Evolutionary conservation across 2,888 invertebrate species (phyloP).

Genomic region (Megamerina dolium): DNA sequence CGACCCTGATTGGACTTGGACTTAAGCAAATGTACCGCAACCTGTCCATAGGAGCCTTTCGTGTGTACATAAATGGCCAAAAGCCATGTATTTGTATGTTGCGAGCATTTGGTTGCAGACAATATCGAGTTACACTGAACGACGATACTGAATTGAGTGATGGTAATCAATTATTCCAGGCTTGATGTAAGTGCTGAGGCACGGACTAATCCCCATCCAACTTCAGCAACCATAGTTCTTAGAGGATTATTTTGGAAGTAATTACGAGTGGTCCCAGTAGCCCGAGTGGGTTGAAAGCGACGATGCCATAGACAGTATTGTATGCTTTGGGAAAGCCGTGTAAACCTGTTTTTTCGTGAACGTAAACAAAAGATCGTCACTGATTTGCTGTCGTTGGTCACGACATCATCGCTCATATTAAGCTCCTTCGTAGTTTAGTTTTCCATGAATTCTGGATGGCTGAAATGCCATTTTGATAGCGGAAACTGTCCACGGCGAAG

Average conservation of each 20-base stretch:
- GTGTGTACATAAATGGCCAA: no score
- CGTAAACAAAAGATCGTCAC: neutral
- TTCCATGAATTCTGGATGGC: neutral
- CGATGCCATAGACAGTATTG: neutral
- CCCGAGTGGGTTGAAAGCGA: neutral
- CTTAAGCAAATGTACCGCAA: no score
- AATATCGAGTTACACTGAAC: no score
- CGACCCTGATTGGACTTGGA: no score
- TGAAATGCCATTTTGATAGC: neutral
- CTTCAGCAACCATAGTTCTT: slow-evolving; percentile 1
- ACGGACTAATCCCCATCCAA: no score
- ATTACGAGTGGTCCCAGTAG: neutral
- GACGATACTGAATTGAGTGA: no score
- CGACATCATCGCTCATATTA: neutral
- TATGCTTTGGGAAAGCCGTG: neutral
- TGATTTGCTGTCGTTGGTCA: neutral
- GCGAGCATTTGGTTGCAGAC: no score
- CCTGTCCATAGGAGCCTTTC: no score
- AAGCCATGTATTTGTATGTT: no score
- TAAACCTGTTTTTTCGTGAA: no score
- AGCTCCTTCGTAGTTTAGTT: neutral
- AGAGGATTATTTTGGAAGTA: neutral
- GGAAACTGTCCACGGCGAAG: neutral
- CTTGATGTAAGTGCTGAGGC: no score
- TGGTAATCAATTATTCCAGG: no score